Conservation (phyloP, 2,797 vertebrate genomes). For the Spinibarbus caldwelli region DNA sequence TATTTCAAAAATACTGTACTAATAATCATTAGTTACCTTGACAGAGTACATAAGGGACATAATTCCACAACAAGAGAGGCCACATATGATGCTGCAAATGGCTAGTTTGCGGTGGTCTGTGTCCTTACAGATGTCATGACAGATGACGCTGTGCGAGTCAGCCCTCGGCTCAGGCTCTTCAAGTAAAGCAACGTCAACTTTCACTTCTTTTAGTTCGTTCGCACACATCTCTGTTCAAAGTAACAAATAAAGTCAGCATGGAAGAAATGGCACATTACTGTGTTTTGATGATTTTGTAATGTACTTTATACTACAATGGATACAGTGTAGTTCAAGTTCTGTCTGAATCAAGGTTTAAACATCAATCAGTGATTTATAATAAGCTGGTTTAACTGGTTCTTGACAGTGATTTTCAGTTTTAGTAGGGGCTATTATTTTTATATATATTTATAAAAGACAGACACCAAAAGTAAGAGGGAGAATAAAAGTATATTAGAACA, state of each 20-base stretch:
- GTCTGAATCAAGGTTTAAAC: not conserved
- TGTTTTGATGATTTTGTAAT: not conserved
- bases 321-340: not conserved
- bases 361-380: conserved; percentile 7
- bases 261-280: not conserved
- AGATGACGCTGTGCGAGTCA: not conserved
- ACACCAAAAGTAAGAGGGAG: not conserved
- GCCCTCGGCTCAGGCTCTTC: not conserved
- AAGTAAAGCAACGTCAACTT: not conserved
- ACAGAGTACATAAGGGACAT: conserved; percentile 81
- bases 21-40: conserved; percentile 74
- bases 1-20: not conserved
- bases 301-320: not conserved
- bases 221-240: conserved; percentile 24
- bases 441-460: not conserved
- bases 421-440: not conserved
- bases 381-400: conserved; percentile 9
- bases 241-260: not conserved
- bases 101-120: conserved; percentile 75
- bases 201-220: not conserved
- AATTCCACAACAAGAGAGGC: conserved; percentile 82
- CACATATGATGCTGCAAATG: conserved; percentile 84
- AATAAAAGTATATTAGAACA: not conserved
- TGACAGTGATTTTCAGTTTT: not conserved
- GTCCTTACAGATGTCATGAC: not conserved